Base-by-base conservation (phyloP, 1,140 invertebrate species). In the Pogonomyrmex barbatus region DNA sequence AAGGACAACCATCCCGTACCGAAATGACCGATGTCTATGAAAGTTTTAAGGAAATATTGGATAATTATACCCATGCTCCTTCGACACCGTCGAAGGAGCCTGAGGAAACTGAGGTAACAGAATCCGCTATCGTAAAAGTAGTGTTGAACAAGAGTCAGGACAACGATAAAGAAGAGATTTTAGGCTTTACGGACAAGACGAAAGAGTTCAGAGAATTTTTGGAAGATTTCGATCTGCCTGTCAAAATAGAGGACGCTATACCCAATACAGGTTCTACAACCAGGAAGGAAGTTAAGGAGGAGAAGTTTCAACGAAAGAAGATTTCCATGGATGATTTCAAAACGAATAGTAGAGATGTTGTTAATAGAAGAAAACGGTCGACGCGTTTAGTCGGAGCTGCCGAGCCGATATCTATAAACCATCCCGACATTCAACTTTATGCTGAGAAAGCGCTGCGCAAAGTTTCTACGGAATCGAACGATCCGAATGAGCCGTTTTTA, bases 141-240 rank as follows among this genome's bases (percentile, higher is more conserved):
- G 8, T 87, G 0, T 3, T 92, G 36, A 78, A 89, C 5, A 89
- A 73, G 10, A 82, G 88, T 5, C 63, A 87, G 2, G 39, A 85
- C 42, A 68, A 89, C 68, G 84, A 24, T 24, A 24, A 24, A 24
- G 24, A 89, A 9, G 87, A 90, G 30, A 52, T 62, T 8, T 4
- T 42, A 1, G 77, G 47, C n/a, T 94, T 95, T 68, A 65, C 70
- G 5, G 88, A 95, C 45, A 95, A 95, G 42, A 77, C 88, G 5
- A 93, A 91, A 77, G 94, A 95, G 63, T 95, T 94, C 77, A 91
- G 92, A 45, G 93, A 93, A 52, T 95, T 95, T 77, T 81, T 95
- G n/a, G 89, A 93, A 67, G 91, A 93, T 52, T 94, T 95, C 76
- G 92, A 95, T 85, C 45, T 93, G 4, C 90, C 91, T 0, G 88